phyloP scores from a whole-genome alignment of 2,888 invertebrate species.

The Lasioglossum zephyrum region DNA sequence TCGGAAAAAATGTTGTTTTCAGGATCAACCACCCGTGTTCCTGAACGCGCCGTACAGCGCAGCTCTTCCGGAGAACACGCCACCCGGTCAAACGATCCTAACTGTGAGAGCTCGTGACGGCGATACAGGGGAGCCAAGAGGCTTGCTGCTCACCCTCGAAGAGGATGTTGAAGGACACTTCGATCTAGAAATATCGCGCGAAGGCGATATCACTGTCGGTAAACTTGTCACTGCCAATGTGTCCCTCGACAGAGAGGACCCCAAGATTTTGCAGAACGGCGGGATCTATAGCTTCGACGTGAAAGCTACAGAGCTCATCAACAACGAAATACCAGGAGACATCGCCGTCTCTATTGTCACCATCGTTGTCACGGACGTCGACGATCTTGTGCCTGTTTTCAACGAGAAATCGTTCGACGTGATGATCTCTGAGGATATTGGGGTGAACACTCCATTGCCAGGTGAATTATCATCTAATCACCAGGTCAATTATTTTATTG shows the following conservation, averaged over 20 bases:
- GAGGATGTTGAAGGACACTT: slow-evolving; percentile 90
- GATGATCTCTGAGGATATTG: slow-evolving; percentile 91
- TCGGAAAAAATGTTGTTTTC: slow-evolving; percentile 4
- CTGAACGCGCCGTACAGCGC: slow-evolving; percentile 92
- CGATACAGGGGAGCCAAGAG: slow-evolving; percentile 90
- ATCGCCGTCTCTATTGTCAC: slow-evolving; percentile 89
- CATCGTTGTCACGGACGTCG: slow-evolving; percentile 91
- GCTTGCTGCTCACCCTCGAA: slow-evolving; percentile 88
- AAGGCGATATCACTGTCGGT: slow-evolving; percentile 86
- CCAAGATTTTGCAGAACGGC: slow-evolving; percentile 90
- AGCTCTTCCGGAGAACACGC: slow-evolving; percentile 90
- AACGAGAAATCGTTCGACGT: slow-evolving; percentile 88
- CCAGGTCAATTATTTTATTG: too few relatives aligned
- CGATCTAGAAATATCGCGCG: slow-evolving; percentile 85
- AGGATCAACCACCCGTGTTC: slow-evolving; percentile 93
- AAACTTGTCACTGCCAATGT: slow-evolving; percentile 87
- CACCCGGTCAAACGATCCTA: slow-evolving; percentile 86
- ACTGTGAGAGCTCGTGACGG: slow-evolving; percentile 92
- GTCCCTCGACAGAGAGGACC: slow-evolving; percentile 91
- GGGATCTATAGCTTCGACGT: slow-evolving; percentile 91
- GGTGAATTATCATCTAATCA: slow-evolving; percentile 63
- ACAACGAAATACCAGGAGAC: slow-evolving; percentile 89
- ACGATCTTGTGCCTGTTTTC: slow-evolving; percentile 91
- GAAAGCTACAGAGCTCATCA: slow-evolving; percentile 90
- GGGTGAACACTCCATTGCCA: slow-evolving; percentile 88